Conservation (phyloP, 2,113 vertebrate species). For the Ceyx melanurus region DNA sequence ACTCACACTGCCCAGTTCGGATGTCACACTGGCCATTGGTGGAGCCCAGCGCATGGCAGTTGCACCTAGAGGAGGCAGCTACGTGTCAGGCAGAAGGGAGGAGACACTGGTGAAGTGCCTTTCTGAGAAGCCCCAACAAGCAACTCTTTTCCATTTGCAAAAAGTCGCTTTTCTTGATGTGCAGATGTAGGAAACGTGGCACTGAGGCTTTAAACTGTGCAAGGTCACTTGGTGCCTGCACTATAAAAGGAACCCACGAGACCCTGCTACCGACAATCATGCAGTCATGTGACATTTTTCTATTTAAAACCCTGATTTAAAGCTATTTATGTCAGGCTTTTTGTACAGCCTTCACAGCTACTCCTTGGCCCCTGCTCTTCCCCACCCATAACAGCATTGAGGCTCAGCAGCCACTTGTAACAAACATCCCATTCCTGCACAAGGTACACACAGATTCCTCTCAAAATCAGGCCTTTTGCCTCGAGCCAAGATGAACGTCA, state of each 20-base stretch:
- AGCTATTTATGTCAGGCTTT: slow-evolving; percentile 24
- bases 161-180: neutral
- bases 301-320: slow-evolving; percentile 53
- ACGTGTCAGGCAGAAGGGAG: neutral
- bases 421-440: neutral
- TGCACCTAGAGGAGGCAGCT: slow-evolving; percentile 77
- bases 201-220: neutral
- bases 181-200: neutral
- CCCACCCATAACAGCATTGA: neutral
- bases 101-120: rapidly evolving
- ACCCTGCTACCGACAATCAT: neutral
- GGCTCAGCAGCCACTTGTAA: neutral
- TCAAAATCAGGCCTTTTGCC: neutral
- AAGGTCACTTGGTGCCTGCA: slow-evolving; percentile 6
- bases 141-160: neutral
- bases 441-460: neutral
- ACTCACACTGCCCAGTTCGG: slow-evolving; percentile 89
- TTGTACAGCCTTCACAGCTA: neutral
- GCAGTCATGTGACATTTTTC: neutral
- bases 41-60: slow-evolving; percentile 90
- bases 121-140: neutral
- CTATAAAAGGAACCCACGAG: slow-evolving; percentile 24
- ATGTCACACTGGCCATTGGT: slow-evolving; percentile 93
- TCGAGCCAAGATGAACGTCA: slow-evolving; percentile 18
- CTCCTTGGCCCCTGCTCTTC: neutral